These are phyloP conservation scores for Pantala flavescens DNA, from an alignment of 1,140 invertebrate species.

Conservation along the genomic window DNA sequence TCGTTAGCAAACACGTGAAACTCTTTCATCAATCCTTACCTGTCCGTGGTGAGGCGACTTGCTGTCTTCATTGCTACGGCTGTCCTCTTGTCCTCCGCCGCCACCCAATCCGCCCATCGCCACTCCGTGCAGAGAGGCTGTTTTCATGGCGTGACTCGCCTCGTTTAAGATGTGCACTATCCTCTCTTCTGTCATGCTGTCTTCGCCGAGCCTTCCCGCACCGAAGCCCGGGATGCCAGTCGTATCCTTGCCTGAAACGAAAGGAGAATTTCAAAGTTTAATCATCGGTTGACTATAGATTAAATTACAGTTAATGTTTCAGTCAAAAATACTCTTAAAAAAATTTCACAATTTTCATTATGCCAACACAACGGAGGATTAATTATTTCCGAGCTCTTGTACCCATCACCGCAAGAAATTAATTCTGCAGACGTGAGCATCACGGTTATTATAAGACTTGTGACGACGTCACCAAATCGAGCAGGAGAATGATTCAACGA, in stretches of 20 bases:
- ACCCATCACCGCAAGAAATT: no score
- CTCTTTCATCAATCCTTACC: constrained; percentile 36
- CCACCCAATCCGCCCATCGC: constrained; percentile 25
- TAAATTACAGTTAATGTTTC: no score
- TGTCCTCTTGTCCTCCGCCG: constrained; percentile 44
- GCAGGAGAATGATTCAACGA: no score
- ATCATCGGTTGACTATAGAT: no score
- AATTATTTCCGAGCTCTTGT: no score
- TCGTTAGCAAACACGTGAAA: neutral
- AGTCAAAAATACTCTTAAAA: no score
- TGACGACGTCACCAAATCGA: no score
- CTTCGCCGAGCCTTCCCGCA: constrained; percentile 40
- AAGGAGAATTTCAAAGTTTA: neutral
- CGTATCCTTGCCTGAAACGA: constrained; percentile 58
- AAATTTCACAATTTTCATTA: no score
- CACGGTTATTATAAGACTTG: no score
- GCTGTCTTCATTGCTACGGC: constrained; percentile 63
- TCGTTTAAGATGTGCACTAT: constrained; percentile 89
- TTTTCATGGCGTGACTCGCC: constrained; percentile 59
- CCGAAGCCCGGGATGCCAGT: constrained; percentile 55
- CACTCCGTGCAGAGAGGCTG: constrained; percentile 34
- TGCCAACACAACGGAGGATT: no score
- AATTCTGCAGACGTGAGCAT: no score
- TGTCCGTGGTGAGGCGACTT: constrained; percentile 61
- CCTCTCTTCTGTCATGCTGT: constrained; percentile 78